Percentiles rank a stretch among this genome's conserved stretches.
Conservation (phyloP, 2,888 invertebrate species). For the Germaria angustata region DNA sequence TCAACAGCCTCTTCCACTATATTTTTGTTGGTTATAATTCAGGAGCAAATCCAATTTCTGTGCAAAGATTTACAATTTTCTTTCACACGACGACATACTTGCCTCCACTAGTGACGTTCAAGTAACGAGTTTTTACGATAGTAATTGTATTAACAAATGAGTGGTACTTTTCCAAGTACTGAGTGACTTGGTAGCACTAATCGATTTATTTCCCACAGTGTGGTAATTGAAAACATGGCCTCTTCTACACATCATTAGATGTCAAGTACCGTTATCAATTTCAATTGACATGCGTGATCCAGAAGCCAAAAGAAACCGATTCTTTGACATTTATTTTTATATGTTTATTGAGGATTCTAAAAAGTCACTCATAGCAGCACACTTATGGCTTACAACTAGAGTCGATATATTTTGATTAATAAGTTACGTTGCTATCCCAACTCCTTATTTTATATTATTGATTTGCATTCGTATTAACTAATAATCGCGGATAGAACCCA, state of each 20-base stretch:
- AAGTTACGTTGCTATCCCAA: too few species aligned
- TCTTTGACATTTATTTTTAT: too few species aligned
- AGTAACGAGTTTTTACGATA: slow-evolving; percentile 70
- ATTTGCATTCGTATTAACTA: too few species aligned
- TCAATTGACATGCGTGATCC: too few species aligned
- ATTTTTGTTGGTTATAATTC: slow-evolving; percentile 52
- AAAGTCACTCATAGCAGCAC: too few species aligned
- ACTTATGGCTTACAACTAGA: too few species aligned
- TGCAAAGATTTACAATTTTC: slow-evolving; percentile 69
- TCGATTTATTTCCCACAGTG: background rate
- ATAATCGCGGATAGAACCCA: too few species aligned
- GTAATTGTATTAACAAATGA: slow-evolving; percentile 11
- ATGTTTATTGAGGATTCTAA: too few species aligned
- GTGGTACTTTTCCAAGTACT: background rate
- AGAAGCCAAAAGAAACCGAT: too few species aligned
- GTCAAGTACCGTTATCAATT: background rate
- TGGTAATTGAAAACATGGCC: background rate
- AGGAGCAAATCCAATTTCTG: slow-evolving; percentile 47
- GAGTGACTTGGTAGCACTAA: slow-evolving; percentile 32
- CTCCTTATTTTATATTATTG: too few species aligned
- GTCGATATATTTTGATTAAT: too few species aligned
- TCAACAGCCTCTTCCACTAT: background rate
- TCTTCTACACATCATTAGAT: background rate
- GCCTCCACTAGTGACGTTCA: slow-evolving; percentile 65
- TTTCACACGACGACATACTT: slow-evolving; percentile 71